A percentile compares a stretch with the other conserved stretches of the same genome.
Conservation (phyloP, 2,797 vertebrate genomes). For the Tachyglossus aculeatus region DNA sequence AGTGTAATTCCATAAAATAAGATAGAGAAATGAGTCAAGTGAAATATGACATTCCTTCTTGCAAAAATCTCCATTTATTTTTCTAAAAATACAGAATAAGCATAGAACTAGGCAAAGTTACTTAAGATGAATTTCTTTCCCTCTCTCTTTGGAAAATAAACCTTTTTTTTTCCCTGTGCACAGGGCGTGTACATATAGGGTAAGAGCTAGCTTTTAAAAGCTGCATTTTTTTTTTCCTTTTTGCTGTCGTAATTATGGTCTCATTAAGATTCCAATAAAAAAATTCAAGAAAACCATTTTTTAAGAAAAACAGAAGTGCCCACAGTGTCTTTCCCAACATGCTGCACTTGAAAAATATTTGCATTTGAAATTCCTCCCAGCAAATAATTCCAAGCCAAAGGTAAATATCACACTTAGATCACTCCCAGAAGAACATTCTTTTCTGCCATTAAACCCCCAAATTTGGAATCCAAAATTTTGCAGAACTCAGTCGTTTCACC, state of each 20-base stretch:
- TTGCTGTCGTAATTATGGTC: constrained; percentile 72
- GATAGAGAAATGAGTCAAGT: constrained; percentile 52
- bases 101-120: constrained; percentile 60
- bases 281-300: constrained; percentile 58
- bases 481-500: constrained; percentile 68
- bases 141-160: constrained; percentile 58
- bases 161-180: too few relatives aligned
- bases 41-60: constrained; percentile 34
- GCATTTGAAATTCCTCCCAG: constrained; percentile 80
- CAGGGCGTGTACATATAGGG: constrained; percentile 34
- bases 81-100: constrained; percentile 67
- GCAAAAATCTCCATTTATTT: constrained; percentile 33
- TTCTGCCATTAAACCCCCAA: constrained; percentile 74
- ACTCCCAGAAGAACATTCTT: constrained; percentile 77
- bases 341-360: constrained; percentile 79
- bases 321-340: constrained; percentile 73
- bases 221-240: constrained; percentile 46
- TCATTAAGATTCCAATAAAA: constrained; percentile 78
- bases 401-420: constrained; percentile 82
- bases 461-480: constrained; percentile 64
- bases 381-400: constrained; percentile 81
- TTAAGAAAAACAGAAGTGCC: constrained; percentile 73
- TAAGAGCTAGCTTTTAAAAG: constrained; percentile 66
- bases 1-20: constrained; percentile 40
- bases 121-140: constrained; percentile 52